These are phyloP conservation scores for Zaprionus ornatus DNA, from an alignment of 1,140 invertebrate species.

Conservation along the genomic window DNA sequence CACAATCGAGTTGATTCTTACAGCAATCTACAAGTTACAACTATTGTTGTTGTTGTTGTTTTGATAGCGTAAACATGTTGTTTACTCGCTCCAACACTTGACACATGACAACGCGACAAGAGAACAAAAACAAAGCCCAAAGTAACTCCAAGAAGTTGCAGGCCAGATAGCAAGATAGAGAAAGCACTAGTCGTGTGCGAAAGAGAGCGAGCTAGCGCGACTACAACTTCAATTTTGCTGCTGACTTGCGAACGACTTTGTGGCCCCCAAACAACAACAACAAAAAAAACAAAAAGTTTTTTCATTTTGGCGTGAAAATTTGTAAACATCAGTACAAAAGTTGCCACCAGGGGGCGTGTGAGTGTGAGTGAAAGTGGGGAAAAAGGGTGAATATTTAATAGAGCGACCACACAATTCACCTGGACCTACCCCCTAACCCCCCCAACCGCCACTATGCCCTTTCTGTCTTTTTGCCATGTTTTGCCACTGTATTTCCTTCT, in stretches of 20 bases:
- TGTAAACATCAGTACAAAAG: constrained; percentile 69
- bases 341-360: constrained; percentile 10
- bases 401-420: constrained; percentile 43
- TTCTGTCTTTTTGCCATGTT: constrained; percentile 1
- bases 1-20: constrained; percentile 8
- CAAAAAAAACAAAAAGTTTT: constrained; percentile 56
- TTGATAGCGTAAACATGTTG: constrained; percentile 56
- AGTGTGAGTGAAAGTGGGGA: constrained; percentile 12
- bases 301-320: constrained; percentile 81
- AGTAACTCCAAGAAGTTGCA: constrained; percentile 7
- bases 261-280: constrained; percentile 23
- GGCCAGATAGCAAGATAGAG: constrained; percentile 12
- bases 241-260: constrained; percentile 41
- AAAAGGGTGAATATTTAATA: constrained; percentile 81
- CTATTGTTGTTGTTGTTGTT: constrained; percentile 10
- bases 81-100: constrained; percentile 65
- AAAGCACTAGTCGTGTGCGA: neutral
- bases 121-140: constrained; percentile 17
- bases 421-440: neutral
- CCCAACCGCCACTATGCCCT: neutral
- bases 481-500: neutral
- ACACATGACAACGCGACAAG: constrained; percentile 69
- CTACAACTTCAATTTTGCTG: constrained; percentile 32
- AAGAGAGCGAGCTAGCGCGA: neutral
- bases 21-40: constrained; percentile 2